Percentiles rank a stretch among this genome's conserved stretches.
Evolutionary conservation across 2,888 invertebrate genomes (phyloP).

Genomic region (Caenorhabditis sp.): DNA sequence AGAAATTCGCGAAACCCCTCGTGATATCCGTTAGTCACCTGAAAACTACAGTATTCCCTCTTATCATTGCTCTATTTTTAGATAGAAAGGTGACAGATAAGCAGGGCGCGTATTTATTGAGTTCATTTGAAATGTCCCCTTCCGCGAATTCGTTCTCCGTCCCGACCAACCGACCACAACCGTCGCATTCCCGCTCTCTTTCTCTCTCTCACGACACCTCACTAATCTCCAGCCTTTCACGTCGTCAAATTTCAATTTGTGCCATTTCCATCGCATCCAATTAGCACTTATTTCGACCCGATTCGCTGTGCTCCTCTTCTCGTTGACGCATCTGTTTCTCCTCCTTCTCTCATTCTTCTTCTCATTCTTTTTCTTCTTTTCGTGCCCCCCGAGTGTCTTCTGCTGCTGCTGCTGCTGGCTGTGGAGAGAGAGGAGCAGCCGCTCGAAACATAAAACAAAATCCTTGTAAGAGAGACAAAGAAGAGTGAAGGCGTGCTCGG

Average conservation of each 20-base stretch:
- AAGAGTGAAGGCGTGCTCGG: slow-evolving; percentile 9
- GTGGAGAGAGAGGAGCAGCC: slow-evolving; percentile 1
- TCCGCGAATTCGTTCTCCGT: not conserved
- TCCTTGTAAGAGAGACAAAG: slow-evolving; percentile 25
- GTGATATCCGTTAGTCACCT: too few relatives aligned
- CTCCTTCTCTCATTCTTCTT: not conserved
- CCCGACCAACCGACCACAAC: not conserved
- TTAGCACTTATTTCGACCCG: slow-evolving; percentile 51
- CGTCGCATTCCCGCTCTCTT: too few relatives aligned
- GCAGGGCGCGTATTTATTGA: too few relatives aligned
- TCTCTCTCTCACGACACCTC: not conserved
- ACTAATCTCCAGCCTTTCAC: slow-evolving; percentile 30
- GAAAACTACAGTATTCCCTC: too few relatives aligned
- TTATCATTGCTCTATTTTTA: too few relatives aligned
- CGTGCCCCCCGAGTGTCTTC: slow-evolving; percentile 24
- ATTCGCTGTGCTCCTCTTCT: slow-evolving; percentile 2
- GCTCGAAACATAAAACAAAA: slow-evolving; percentile 50
- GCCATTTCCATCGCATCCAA: slow-evolving; percentile 38
- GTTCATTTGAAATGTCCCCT: not conserved
- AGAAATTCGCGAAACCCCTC: too few relatives aligned
- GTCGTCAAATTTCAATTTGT: slow-evolving; percentile 48
- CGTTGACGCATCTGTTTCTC: slow-evolving; percentile 50
- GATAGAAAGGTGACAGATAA: too few relatives aligned
- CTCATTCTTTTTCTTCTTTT: not conserved
- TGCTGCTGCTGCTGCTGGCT: slow-evolving; percentile 4